Evolutionary conservation across 1,140 invertebrate species (phyloP).

Genomic region (Oedothorax gibbosus): DNA sequence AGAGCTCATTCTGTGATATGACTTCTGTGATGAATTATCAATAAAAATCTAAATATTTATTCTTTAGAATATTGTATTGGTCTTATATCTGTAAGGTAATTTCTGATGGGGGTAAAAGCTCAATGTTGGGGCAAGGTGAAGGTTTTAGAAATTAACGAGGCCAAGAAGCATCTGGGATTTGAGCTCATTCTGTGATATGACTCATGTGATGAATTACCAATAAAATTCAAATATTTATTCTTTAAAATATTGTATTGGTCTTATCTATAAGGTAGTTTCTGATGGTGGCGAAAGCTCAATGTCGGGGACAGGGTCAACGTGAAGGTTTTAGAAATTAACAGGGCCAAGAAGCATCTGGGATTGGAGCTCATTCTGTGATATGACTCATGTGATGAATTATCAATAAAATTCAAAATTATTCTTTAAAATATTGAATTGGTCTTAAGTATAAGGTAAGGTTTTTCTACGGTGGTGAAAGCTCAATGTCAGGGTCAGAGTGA

Average conservation of each 20-base stretch:
- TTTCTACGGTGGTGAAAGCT: slow-evolving; percentile 72
- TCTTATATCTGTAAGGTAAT: too few relatives aligned
- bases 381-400: too few relatives aligned
- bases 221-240: too few relatives aligned
- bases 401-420: too few relatives aligned
- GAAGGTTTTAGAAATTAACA: slow-evolving; percentile 71
- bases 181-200: background rate
- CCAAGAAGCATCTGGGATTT: background rate
- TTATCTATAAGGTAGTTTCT: too few relatives aligned
- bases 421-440: too few relatives aligned
- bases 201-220: too few relatives aligned
- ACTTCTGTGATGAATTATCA: too few relatives aligned
- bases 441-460: too few relatives aligned
- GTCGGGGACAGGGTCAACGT: slow-evolving; percentile 80
- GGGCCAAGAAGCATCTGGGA: background rate
- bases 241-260: too few relatives aligned
- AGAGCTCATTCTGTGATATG: slow-evolving; percentile 8
- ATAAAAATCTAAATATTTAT: too few relatives aligned
- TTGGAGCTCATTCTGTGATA: slow-evolving; percentile 1
- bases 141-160: slow-evolving; percentile 71
- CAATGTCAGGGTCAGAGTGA: slow-evolving; percentile 78
- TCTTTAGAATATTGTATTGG: too few relatives aligned
- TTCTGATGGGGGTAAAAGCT: slow-evolving; percentile 70
- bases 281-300: slow-evolving; percentile 71
- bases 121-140: slow-evolving; percentile 76